phyloP scores from a whole-genome alignment of 2,797 vertebrate genomes.

The Dipus sagitta region DNA sequence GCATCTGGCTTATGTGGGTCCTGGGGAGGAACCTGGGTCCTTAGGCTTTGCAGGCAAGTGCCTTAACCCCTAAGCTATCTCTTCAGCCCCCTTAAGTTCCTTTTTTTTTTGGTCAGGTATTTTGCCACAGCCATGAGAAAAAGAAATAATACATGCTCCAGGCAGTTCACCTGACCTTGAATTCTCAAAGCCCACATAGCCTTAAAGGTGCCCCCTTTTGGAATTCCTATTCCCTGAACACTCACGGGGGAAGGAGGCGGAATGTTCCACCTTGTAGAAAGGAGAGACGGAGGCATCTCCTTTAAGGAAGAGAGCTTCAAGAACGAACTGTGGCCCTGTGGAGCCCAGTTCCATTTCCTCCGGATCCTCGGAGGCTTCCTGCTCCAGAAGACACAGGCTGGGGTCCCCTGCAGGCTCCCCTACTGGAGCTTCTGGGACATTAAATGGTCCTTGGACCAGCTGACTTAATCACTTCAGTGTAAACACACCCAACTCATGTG shows the following conservation, averaged over 20 bases:
- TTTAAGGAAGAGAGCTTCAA: not conserved
- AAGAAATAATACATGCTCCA: not conserved
- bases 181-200: not conserved
- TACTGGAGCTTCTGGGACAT: not conserved
- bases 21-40: too few relatives aligned
- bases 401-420: not conserved
- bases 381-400: not conserved
- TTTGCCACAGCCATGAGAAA: not conserved
- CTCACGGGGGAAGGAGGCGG: not conserved
- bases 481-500: constrained; percentile 46
- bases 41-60: too few relatives aligned
- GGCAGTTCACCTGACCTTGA: not conserved
- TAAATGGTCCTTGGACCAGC: not conserved
- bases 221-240: not conserved
- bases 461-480: constrained; percentile 42
- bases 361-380: constrained; percentile 45
- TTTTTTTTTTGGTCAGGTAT: not conserved
- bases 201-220: not conserved
- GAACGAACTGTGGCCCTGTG: not conserved
- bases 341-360: constrained; percentile 32
- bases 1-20: too few relatives aligned
- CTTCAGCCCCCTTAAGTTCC: too few relatives aligned
- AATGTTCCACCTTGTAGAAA: not conserved
- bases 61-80: too few relatives aligned
- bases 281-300: not conserved